Conservation (phyloP, 2,888 invertebrate species). For the Cephonodes hylas region DNA sequence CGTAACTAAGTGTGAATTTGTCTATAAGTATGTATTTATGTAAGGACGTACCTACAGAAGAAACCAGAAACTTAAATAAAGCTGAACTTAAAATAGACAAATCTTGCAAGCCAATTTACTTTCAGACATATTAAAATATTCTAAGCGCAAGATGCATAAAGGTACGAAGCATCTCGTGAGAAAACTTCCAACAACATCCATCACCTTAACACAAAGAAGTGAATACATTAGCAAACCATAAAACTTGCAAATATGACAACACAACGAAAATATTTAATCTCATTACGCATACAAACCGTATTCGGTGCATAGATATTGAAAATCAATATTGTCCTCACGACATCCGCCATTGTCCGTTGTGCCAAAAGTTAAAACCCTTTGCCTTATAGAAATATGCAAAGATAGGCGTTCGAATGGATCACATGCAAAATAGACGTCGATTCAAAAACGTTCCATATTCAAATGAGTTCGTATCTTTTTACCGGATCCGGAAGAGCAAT, state of each 20-base stretch:
- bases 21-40: too few species aligned
- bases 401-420: constrained; percentile 24
- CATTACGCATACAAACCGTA: constrained; percentile 66
- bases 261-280: constrained; percentile 76
- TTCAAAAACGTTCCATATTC: constrained; percentile 66
- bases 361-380: constrained; percentile 20
- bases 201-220: constrained; percentile 45
- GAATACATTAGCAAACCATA: constrained; percentile 56
- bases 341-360: constrained; percentile 12
- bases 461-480: constrained; percentile 65
- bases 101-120: too few species aligned
- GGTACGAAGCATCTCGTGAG: constrained; percentile 27
- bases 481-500: constrained; percentile 74
- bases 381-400: constrained; percentile 23
- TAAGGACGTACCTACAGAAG: too few species aligned
- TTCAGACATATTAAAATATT: not conserved
- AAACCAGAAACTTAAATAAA: too few species aligned
- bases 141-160: not conserved
- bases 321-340: constrained; percentile 53
- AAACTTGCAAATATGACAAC: constrained; percentile 69
- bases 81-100: too few species aligned
- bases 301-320: constrained; percentile 46
- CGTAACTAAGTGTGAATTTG: too few species aligned
- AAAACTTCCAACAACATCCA: constrained; percentile 37
- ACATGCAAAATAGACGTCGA: constrained; percentile 70